Conservation (phyloP, 2,113 vertebrate species). For the Atherinomorus stipes region DNA sequence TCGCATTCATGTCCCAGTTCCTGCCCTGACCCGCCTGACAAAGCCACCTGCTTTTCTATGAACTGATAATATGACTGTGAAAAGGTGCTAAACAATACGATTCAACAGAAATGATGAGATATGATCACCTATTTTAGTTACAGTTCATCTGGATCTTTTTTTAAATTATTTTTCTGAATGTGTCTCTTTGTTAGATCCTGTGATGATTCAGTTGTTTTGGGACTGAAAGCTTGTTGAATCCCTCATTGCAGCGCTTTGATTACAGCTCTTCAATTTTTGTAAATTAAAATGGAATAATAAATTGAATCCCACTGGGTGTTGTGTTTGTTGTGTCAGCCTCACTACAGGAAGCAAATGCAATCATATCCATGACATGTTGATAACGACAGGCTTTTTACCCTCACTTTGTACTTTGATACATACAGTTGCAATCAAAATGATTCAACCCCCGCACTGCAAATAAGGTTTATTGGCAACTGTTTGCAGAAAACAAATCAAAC, state of each 20-base stretch:
- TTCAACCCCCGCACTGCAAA: too few species aligned
- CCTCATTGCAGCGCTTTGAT: constrained; percentile 60
- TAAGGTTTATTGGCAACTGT: too few species aligned
- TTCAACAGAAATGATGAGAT: constrained; percentile 4
- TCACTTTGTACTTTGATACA: too few species aligned
- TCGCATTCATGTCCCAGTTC: constrained; percentile 78
- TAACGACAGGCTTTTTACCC: too few species aligned
- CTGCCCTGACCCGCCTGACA: constrained; percentile 53
- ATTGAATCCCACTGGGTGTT: constrained; percentile 28
- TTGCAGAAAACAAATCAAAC: too few species aligned
- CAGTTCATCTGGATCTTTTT: constrained; percentile 41
- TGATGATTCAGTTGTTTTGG: constrained; percentile 34
- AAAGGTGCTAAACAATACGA: constrained; percentile 68
- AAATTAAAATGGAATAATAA: constrained; percentile 52
- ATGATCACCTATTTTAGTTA: constrained; percentile 21
- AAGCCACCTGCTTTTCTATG: constrained; percentile 14
- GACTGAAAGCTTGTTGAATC: constrained; percentile 44
- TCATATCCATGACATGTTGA: too few species aligned
- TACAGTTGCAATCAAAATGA: too few species aligned
- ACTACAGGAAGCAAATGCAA: too few species aligned
- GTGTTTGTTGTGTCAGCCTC: not conserved
- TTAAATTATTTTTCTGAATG: constrained; percentile 30
- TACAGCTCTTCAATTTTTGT: constrained; percentile 32
- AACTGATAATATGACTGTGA: constrained; percentile 43
- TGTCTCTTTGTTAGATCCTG: constrained; percentile 5